Evolutionary conservation across 1,140 invertebrate species (phyloP), one percentile per base, ranked within the genome.

Genomic region (Drosophila serrata): DNA sequence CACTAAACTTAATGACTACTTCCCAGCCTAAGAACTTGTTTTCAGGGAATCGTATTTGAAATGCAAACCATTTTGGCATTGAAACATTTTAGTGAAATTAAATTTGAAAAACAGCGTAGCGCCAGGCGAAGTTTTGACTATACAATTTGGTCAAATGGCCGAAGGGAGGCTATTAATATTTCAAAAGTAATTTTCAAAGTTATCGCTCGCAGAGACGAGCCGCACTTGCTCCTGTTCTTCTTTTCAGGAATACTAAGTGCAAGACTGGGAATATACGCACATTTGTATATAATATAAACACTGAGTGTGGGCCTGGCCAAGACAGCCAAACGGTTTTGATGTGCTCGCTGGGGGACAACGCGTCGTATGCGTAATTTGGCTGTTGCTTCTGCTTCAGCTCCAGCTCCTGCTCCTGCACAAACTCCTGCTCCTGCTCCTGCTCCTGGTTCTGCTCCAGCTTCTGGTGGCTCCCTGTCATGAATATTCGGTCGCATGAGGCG

Each of bases 111-210:
- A 24, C 51, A 37, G 19, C 12, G 13, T 22, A 7, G n/a, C 31
- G 8, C 22, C 62, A 45, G 53, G 31, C 5, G 12, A 60, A 61
- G 22, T 27, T 46, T 24, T 24, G 9, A 37, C 40, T 43, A 45
- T 24, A 51, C 27, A 72, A 53, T 45, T 81, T n/a, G 31, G 17
- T 19, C 42, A 42, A 51, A 58, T 82, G 43, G 67, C 79, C 79
- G 43, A 19, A 43, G 57, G 79, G 39, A 55, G 31, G 65, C 51
- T 37, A 55, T 74, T 82, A 73, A 78, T 74, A 63, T 81, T 81
- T 77, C 53, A 82, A 78, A 81, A 81, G 79, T 82, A 68, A 82
- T 82, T 78, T 82, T 37, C 55, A 60, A 59, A 81, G 64, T 82
- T 58, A 46, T 37, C 12, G 53, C 37, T 55, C 45, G 46, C 39